These are phyloP conservation scores for Bergia sp. DNA, from an alignment of 92 coral and sea anemone species.

Conservation along the genomic window DNA sequence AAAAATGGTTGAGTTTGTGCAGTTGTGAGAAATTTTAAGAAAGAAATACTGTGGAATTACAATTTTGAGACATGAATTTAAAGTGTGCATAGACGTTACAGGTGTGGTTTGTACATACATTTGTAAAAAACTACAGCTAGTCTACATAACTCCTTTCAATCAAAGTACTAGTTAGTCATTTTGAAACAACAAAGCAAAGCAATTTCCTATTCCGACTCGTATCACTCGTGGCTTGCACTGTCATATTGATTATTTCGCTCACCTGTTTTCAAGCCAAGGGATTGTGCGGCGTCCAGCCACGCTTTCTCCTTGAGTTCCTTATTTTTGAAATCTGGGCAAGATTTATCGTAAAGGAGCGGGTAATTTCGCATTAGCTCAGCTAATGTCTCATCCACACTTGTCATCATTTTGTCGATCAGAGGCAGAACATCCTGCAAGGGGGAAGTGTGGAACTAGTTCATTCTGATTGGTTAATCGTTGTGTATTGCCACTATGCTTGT, in stretches of 20 bases:
- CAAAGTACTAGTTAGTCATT: neutral
- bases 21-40: no score
- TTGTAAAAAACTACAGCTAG: neutral
- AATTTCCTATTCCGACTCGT: neutral
- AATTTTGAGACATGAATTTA: no score
- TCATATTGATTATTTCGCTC: neutral
- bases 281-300: constrained; percentile 19
- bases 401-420: neutral
- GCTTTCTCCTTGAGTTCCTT: constrained; percentile 13
- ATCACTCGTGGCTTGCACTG: neutral
- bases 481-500: no score
- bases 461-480: no score
- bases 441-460: constrained; percentile 1
- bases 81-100: neutral
- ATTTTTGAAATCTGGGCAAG: constrained; percentile 12
- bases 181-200: neutral
- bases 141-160: neutral
- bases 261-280: constrained; percentile 31
- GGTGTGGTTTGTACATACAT: neutral
- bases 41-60: no score
- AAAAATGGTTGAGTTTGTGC: no score
- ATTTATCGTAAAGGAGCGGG: constrained; percentile 30
- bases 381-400: constrained; percentile 34
- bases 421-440: neutral
- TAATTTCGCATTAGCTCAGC: constrained; percentile 35